Evolutionary conservation across 2,888 invertebrate genomes (phyloP).

Genomic region (Agrotis puta): DNA sequence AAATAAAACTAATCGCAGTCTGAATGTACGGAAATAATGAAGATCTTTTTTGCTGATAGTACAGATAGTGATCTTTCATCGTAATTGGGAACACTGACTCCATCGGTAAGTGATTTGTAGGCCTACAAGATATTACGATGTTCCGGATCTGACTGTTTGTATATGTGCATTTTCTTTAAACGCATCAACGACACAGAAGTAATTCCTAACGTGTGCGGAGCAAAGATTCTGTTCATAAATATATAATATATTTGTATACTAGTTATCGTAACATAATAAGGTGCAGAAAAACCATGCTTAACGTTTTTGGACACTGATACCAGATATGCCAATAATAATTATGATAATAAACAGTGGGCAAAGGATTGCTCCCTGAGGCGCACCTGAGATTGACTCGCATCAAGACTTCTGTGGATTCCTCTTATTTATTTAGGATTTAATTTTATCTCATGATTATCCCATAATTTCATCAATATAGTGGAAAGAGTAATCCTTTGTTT

Average conservation of each 20-base stretch:
- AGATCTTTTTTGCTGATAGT: constrained; percentile 31
- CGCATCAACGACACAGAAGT: no score
- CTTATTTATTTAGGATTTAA: neutral
- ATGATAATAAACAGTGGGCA: neutral
- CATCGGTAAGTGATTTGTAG: no score
- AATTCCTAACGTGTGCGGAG: no score
- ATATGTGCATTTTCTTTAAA: no score
- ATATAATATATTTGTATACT: neutral
- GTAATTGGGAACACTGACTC: constrained; percentile 2
- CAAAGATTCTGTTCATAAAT: no score
- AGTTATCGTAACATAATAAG: no score
- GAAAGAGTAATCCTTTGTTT: neutral
- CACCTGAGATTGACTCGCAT: neutral
- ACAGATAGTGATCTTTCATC: constrained; percentile 15
- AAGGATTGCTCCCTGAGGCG: constrained; percentile 16
- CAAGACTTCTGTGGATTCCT: neutral
- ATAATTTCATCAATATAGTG: neutral
- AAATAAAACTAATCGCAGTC: neutral
- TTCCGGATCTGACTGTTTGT: no score
- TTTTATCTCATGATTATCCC: neutral
- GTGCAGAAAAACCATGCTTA: neutral
- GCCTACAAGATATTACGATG: no score
- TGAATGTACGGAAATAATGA: constrained; percentile 12
- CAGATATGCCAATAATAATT: neutral
- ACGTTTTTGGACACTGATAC: neutral